Percentiles rank a stretch among this genome's conserved stretches.
Evolutionary conservation across 2,797 vertebrate genomes (phyloP).

Genomic region (Pagetopsis macropterus): DNA sequence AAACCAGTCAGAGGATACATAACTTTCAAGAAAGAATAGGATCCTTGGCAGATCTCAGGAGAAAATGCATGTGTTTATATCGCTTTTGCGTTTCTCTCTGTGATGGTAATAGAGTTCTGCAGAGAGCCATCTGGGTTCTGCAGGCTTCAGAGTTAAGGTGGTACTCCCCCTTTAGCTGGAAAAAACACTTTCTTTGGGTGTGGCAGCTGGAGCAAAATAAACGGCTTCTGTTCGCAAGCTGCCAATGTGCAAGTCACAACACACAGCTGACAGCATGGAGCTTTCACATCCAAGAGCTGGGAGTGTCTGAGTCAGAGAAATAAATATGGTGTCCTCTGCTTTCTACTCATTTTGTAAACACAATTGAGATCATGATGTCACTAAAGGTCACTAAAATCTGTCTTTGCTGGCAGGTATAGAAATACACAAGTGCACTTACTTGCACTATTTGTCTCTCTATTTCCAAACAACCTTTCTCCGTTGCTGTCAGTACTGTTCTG

Average conservation of each 20-base stretch:
- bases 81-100: slow-evolving; percentile 25
- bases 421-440: background rate
- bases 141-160: slow-evolving; percentile 43
- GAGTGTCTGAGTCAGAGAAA: slow-evolving; percentile 68
- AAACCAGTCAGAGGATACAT: slow-evolving; percentile 46
- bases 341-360: slow-evolving; percentile 46
- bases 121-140: slow-evolving; percentile 51
- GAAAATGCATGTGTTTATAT: slow-evolving; percentile 20
- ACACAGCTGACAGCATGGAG: slow-evolving; percentile 79
- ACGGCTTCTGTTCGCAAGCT: slow-evolving; percentile 81
- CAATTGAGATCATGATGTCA: slow-evolving; percentile 16
- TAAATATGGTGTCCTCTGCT: slow-evolving; percentile 47
- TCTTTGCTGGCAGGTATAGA: slow-evolving; percentile 31
- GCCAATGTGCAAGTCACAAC: slow-evolving; percentile 83
- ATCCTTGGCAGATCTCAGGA: slow-evolving; percentile 17
- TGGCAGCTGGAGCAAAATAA: slow-evolving; percentile 84
- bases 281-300: slow-evolving; percentile 74
- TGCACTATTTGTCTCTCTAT: slow-evolving; percentile 16
- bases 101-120: slow-evolving; percentile 51
- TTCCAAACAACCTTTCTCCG: slow-evolving; percentile 38
- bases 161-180: slow-evolving; percentile 63
- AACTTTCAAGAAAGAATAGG: slow-evolving; percentile 28
- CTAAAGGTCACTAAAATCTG: slow-evolving; percentile 12
- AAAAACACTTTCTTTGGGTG: slow-evolving; percentile 85
- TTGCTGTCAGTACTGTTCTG: slow-evolving; percentile 32